Conservation (phyloP, 1,140 invertebrate genomes). For the Sipha flava region DNA sequence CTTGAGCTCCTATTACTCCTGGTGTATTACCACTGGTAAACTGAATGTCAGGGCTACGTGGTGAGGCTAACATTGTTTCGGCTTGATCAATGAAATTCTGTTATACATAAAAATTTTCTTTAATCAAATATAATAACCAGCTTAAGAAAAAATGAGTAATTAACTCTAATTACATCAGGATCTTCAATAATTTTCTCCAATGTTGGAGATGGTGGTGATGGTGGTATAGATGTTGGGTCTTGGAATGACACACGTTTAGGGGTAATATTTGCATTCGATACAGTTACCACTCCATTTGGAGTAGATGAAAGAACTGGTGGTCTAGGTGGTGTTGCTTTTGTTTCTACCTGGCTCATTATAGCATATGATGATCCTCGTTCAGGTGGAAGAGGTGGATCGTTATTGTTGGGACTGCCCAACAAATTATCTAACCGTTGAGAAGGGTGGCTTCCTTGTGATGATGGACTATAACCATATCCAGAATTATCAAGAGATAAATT, state of each 20-base stretch:
- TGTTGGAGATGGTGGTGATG: conserved; percentile 43
- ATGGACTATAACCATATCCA: conserved; percentile 7
- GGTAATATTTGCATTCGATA: conserved; percentile 28
- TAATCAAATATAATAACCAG: not conserved
- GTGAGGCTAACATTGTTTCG: conserved; percentile 62
- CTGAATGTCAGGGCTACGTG: conserved; percentile 56
- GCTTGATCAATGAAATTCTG: conserved; percentile 74
- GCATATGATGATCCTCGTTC: conserved; percentile 72
- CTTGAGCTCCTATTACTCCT: conserved; percentile 87
- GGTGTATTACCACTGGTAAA: conserved; percentile 60
- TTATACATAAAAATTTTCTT: conserved; percentile 39
- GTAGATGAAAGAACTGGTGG: not conserved
- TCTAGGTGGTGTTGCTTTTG: not conserved
- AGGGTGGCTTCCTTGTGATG: conserved; percentile 9
- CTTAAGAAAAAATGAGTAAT: not conserved
- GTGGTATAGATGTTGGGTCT: conserved; percentile 49
- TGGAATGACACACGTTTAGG: conserved; percentile 66
- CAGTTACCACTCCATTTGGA: conserved; percentile 25
- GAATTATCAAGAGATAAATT: conserved; percentile 2
- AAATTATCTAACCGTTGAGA: conserved; percentile 36
- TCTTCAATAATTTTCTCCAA: conserved; percentile 61
- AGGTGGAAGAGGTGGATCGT: conserved; percentile 58
- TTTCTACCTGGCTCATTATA: conserved; percentile 56
- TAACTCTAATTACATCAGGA: conserved; percentile 60
- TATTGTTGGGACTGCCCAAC: conserved; percentile 41